Evolutionary conservation across 2,888 invertebrate genomes (phyloP).

Genomic region (Hypomecis punctinalis): DNA sequence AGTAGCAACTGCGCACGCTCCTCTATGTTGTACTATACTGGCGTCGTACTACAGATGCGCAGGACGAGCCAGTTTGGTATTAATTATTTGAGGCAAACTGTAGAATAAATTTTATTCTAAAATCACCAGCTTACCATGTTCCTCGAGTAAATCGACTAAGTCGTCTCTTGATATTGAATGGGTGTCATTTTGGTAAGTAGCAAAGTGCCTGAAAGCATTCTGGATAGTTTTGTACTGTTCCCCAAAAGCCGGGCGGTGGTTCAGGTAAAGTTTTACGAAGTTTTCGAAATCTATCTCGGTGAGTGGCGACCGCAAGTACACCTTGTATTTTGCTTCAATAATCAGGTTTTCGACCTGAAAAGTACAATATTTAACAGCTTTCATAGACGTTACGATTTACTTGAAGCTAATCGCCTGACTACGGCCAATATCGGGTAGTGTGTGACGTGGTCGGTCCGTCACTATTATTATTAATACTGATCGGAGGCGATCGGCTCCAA

Average conservation of each 20-base stretch:
- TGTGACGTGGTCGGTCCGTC: no score
- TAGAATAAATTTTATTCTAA: not conserved
- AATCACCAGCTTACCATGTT: constrained; percentile 55
- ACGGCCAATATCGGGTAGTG: no score
- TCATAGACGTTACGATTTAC: no score
- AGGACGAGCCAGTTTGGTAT: not conserved
- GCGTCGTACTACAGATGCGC: no score
- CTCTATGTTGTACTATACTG: no score
- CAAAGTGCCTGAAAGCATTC: constrained; percentile 77
- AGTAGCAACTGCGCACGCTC: no score
- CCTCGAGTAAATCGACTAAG: constrained; percentile 71
- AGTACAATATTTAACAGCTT: not conserved
- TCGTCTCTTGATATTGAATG: constrained; percentile 65
- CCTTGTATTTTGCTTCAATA: constrained; percentile 83
- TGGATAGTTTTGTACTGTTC: constrained; percentile 74
- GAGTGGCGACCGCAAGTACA: constrained; percentile 75
- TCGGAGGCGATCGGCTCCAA: no score
- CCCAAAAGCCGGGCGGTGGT: constrained; percentile 87
- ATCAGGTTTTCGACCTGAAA: constrained; percentile 85
- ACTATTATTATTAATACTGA: no score
- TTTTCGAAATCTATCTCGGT: constrained; percentile 87
- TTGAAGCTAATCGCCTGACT: no score
- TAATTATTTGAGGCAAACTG: no score
- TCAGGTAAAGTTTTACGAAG: constrained; percentile 87
- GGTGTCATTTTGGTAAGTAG: constrained; percentile 46